phyloP scores from a whole-genome alignment of 2,797 vertebrate genomes.

The Brachymystax lenok region DNA sequence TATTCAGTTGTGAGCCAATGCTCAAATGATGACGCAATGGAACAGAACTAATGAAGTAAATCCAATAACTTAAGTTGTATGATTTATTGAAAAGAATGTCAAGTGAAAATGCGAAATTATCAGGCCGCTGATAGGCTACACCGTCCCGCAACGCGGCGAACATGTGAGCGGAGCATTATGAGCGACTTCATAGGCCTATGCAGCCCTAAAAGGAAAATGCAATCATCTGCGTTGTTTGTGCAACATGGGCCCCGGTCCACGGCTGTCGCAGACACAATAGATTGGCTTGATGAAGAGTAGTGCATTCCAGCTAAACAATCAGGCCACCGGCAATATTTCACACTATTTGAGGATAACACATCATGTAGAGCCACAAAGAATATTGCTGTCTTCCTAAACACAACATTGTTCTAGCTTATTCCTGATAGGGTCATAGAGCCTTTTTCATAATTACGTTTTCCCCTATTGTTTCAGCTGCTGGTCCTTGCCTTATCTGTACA shows the following conservation, averaged over 20 bases:
- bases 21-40: constrained; percentile 34
- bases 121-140: background rate
- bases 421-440: too few relatives aligned
- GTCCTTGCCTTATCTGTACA: too few relatives aligned
- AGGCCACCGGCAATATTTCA: constrained; percentile 16
- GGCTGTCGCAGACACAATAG: constrained; percentile 34
- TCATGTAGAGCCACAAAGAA: background rate
- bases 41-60: constrained; percentile 43
- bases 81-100: constrained; percentile 1
- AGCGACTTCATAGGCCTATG: background rate
- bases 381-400: constrained; percentile 21
- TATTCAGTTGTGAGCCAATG: constrained; percentile 30
- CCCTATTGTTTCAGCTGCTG: too few relatives aligned
- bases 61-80: constrained; percentile 39
- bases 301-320: constrained; percentile 32
- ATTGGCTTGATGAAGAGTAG: constrained; percentile 23
- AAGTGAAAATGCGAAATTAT: background rate
- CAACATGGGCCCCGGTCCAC: background rate
- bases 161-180: background rate
- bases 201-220: background rate
- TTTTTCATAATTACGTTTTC: too few relatives aligned
- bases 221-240: constrained; percentile 8
- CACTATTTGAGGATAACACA: constrained; percentile 6
- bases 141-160: background rate
- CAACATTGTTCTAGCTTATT: background rate